These are phyloP conservation scores for Heliangelus exortis DNA, from an alignment of 2,797 vertebrate species.

Conservation along the genomic window DNA sequence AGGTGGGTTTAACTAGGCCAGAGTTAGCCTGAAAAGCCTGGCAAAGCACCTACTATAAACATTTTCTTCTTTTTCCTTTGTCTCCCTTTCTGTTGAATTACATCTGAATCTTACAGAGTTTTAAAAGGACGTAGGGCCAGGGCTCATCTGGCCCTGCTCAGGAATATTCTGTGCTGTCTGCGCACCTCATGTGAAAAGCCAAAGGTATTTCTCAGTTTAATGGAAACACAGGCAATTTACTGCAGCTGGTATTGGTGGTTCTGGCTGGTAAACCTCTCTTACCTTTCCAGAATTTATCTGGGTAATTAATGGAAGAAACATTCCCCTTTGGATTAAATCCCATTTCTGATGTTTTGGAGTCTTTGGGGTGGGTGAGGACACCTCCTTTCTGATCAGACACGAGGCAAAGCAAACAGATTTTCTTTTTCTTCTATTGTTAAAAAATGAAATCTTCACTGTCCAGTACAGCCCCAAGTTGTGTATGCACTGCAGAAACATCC, in stretches of 20 bases:
- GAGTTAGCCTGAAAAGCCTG: conserved; percentile 1
- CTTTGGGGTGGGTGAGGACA: neutral
- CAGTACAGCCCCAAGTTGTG: fast-evolving
- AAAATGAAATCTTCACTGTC: neutral
- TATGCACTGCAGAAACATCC: neutral
- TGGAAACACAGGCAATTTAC: neutral
- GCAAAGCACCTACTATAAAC: neutral
- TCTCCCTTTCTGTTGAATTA: neutral
- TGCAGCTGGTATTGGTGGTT: neutral
- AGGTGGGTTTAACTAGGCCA: conserved; percentile 49
- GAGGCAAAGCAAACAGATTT: fast-evolving
- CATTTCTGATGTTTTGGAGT: neutral
- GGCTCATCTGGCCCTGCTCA: neutral
- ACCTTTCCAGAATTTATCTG: neutral
- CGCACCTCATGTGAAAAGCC: neutral
- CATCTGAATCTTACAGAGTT: neutral
- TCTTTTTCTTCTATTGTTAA: neutral
- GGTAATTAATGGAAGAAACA: neutral
- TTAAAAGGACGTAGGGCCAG: neutral
- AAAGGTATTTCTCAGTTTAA: too few species aligned
- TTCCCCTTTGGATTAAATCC: neutral
- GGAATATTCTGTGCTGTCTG: neutral
- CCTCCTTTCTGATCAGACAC: neutral
- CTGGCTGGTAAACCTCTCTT: neutral
- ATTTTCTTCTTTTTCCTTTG: neutral